Percentiles rank a stretch among this genome's conserved stretches.
Conservation (phyloP, 2,797 vertebrate species). For the Sebastes minor region DNA sequence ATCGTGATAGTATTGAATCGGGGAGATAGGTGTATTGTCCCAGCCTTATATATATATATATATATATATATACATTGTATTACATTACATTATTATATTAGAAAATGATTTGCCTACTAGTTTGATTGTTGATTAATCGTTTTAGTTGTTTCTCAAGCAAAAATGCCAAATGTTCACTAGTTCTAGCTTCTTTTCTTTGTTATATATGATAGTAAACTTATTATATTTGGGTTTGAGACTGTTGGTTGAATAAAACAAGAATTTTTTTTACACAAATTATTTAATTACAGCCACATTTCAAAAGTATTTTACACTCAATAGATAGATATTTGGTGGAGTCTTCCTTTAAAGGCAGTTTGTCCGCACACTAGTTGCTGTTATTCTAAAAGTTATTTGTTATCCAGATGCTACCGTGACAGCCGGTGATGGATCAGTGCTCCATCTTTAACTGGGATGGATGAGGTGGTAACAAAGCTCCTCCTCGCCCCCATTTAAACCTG, state of each 20-base stretch:
- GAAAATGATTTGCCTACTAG: too few relatives aligned
- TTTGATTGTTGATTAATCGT: too few relatives aligned
- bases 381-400: background rate
- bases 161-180: background rate
- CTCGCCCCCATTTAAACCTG: background rate
- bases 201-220: background rate
- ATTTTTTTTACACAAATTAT: too few relatives aligned
- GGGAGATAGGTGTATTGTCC: too few relatives aligned
- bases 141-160: background rate
- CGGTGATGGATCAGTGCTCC: too few relatives aligned
- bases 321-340: background rate
- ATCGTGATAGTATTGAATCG: too few relatives aligned
- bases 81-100: too few relatives aligned
- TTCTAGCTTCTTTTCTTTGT: background rate
- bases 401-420: background rate
- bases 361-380: background rate
- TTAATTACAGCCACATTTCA: too few relatives aligned
- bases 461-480: background rate
- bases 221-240: too few relatives aligned
- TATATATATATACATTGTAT: too few relatives aligned
- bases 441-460: background rate
- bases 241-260: too few relatives aligned
- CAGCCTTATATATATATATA: too few relatives aligned
- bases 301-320: background rate
- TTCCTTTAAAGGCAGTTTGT: background rate